Percentiles rank a stretch among this genome's conserved stretches.
These are phyloP conservation scores for Onchidella celtica DNA, from an alignment of 2,888 invertebrate species.

Conservation along the genomic window DNA sequence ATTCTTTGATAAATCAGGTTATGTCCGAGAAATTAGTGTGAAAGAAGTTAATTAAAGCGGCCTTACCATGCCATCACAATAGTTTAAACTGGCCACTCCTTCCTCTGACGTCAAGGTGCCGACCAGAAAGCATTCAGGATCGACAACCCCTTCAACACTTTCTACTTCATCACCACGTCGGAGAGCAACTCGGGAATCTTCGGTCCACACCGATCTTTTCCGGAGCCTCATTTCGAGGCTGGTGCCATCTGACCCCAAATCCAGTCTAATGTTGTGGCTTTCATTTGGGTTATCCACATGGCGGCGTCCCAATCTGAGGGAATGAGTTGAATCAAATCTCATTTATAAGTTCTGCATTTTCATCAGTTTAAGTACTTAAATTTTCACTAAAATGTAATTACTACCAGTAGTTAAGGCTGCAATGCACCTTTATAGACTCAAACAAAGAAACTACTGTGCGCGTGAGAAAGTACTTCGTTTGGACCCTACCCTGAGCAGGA, in stretches of 20 bases:
- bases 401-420: no score
- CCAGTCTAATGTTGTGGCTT: neutral
- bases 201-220: neutral
- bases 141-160: neutral
- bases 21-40: no score
- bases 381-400: no score
- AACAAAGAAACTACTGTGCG: no score
- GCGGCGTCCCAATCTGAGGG: neutral
- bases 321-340: no score
- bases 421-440: no score
- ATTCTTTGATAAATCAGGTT: no score
- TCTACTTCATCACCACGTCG: neutral
- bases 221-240: neutral
- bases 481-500: no score
- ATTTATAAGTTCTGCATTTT: no score
- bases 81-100: neutral
- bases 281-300: neutral
- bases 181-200: neutral
- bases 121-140: neutral
- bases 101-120: neutral
- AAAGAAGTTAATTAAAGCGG: no score
- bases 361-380: no score
- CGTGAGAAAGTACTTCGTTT: no score
- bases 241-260: constrained; percentile 1
- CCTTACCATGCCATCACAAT: neutral